Evolutionary conservation across 2,113 vertebrate genomes (phyloP).

Genomic region (Salvelinus namaycush): DNA sequence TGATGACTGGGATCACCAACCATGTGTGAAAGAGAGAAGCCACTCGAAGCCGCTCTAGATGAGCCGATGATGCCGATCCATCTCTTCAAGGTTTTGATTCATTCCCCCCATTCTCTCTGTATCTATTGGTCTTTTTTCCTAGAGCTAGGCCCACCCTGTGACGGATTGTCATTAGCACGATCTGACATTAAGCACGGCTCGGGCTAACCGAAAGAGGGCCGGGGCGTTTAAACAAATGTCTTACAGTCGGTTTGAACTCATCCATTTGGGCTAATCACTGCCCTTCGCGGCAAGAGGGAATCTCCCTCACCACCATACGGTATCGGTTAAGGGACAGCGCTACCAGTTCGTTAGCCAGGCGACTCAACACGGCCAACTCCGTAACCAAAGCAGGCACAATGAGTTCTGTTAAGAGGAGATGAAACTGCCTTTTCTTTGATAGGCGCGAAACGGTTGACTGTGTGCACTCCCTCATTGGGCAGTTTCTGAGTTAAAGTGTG

Average conservation of each 20-base stretch:
- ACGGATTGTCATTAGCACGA: slow-evolving; percentile 60
- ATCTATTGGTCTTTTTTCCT: slow-evolving; percentile 52
- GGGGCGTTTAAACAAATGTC: slow-evolving; percentile 74
- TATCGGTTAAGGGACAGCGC: slow-evolving; percentile 54
- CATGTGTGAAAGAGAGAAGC: slow-evolving; percentile 68
- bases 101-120: slow-evolving; percentile 38
- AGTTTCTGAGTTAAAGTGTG: slow-evolving; percentile 46
- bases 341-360: slow-evolving; percentile 57
- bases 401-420: slow-evolving; percentile 36
- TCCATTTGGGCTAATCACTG: slow-evolving; percentile 77
- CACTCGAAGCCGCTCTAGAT: slow-evolving; percentile 33
- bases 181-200: slow-evolving; percentile 49
- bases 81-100: slow-evolving; percentile 53
- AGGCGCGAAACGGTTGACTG: slow-evolving; percentile 30
- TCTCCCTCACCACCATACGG: slow-evolving; percentile 60
- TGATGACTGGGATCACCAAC: slow-evolving; percentile 65
- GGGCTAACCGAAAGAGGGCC: slow-evolving; percentile 29
- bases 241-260: slow-evolving; percentile 78
- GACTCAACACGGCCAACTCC: slow-evolving; percentile 39
- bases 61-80: slow-evolving; percentile 52
- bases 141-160: slow-evolving; percentile 58
- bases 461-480: slow-evolving; percentile 29
- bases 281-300: slow-evolving; percentile 52
- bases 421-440: slow-evolving; percentile 22
- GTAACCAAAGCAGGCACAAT: slow-evolving; percentile 46